These are phyloP conservation scores for Tetranychus urticae DNA, from an alignment of 1,140 invertebrate genomes.

Conservation along the genomic window DNA sequence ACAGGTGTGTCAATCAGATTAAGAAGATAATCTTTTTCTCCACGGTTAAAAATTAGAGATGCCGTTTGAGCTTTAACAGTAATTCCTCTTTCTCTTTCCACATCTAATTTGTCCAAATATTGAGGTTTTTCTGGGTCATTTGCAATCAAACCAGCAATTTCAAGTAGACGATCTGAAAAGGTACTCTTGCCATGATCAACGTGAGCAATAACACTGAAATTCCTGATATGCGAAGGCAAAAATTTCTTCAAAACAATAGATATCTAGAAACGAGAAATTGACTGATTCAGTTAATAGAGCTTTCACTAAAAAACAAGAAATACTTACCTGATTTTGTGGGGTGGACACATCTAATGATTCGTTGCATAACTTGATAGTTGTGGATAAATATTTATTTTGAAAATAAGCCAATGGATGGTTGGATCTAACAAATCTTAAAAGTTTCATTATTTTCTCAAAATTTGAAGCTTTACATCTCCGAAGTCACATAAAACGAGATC, in stretches of 20 bases:
- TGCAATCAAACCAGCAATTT: constrained; percentile 35
- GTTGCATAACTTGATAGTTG: too few relatives aligned
- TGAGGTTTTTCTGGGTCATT: constrained; percentile 35
- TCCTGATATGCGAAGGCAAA: constrained; percentile 14
- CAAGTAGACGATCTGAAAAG: constrained; percentile 18
- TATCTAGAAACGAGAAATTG: not conserved
- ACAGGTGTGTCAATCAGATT: constrained; percentile 84
- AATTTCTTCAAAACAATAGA: constrained; percentile 3
- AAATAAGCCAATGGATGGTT: too few relatives aligned
- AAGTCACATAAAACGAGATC: too few relatives aligned
- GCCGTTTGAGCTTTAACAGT: constrained; percentile 95
- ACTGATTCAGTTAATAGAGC: too few relatives aligned
- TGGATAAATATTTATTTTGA: too few relatives aligned
- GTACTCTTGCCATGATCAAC: constrained; percentile 21
- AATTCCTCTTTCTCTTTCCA: constrained; percentile 84
- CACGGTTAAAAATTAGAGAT: constrained; percentile 45
- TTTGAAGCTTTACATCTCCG: too few relatives aligned
- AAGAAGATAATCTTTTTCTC: constrained; percentile 42
- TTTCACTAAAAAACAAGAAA: too few relatives aligned
- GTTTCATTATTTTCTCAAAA: too few relatives aligned
- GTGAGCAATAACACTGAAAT: constrained; percentile 20
- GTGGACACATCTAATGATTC: too few relatives aligned
- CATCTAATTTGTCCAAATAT: constrained; percentile 61
- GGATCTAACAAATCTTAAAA: too few relatives aligned
- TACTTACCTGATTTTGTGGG: too few relatives aligned